Conservation (phyloP, 2,888 invertebrate genomes). For the Hesperia comma region DNA sequence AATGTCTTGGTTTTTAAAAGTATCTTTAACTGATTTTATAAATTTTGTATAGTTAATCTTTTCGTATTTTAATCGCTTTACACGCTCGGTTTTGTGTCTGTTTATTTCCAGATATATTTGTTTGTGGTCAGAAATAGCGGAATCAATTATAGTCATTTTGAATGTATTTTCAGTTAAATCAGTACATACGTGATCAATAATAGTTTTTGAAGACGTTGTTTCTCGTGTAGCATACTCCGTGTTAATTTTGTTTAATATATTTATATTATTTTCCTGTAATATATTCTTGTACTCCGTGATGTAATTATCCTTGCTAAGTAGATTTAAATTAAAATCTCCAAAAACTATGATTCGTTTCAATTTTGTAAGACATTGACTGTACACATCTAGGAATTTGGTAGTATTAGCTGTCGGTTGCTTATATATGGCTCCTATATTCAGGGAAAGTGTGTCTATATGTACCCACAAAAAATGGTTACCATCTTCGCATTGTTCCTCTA, state of each 20-base stretch:
- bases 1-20: no score
- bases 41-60: no score
- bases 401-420: conserved; percentile 29
- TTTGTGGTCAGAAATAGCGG: conserved; percentile 41
- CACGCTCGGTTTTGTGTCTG: conserved; percentile 1
- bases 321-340: conserved; percentile 37
- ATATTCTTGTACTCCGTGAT: conserved; percentile 20
- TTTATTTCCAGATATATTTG: conserved; percentile 40
- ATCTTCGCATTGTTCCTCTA: conserved; percentile 8
- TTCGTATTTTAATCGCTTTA: no score
- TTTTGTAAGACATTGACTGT: conserved; percentile 12
- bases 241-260: conserved; percentile 37
- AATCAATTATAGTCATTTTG: conserved; percentile 37
- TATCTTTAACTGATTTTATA: no score
- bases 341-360: conserved; percentile 30
- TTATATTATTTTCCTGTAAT: conserved; percentile 20
- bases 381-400: conserved; percentile 23
- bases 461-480: conserved; percentile 36
- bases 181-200: conserved; percentile 37
- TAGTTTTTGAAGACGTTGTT: conserved; percentile 25
- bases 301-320: conserved; percentile 22
- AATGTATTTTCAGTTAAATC: conserved; percentile 30
- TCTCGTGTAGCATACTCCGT: conserved; percentile 30
- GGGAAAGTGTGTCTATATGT: conserved; percentile 22
- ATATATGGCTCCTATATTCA: conserved; percentile 36